Evolutionary conservation across 2,888 invertebrate species (phyloP).

Genomic region (Heliothis peltigera): DNA sequence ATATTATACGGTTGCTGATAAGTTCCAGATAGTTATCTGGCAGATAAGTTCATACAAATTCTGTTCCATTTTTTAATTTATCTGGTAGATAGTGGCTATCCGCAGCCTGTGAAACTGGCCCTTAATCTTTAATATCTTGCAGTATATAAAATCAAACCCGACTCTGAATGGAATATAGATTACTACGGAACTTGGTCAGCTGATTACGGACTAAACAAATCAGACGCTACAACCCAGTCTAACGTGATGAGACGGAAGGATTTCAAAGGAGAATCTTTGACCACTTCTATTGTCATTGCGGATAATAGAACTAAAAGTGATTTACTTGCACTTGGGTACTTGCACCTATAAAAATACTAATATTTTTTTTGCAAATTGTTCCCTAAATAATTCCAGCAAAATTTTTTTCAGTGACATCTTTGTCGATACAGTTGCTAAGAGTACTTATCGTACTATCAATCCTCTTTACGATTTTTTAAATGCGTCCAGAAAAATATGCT

Average conservation of each 20-base stretch:
- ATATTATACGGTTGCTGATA: too few relatives aligned
- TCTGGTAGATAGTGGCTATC: too few relatives aligned
- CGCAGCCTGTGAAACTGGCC: too few relatives aligned
- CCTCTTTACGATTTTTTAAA: conserved; percentile 76
- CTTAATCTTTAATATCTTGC: conserved; percentile 24
- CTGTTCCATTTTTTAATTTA: too few relatives aligned
- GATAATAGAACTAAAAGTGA: conserved; percentile 70
- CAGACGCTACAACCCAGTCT: conserved; percentile 53
- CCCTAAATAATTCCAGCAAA: not conserved
- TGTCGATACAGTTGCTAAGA: conserved; percentile 67
- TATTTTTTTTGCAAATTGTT: not conserved
- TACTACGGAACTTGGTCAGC: conserved; percentile 74
- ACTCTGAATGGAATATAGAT: conserved; percentile 68
- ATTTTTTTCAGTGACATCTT: conserved; percentile 67
- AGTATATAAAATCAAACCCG: conserved; percentile 74
- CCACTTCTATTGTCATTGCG: conserved; percentile 60
- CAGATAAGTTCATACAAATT: too few relatives aligned
- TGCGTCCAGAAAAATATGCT: conserved; percentile 67
- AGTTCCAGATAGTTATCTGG: too few relatives aligned
- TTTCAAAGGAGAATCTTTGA: conserved; percentile 63
- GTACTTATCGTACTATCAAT: conserved; percentile 64
- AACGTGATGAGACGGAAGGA: conserved; percentile 72
- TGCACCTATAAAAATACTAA: not conserved
- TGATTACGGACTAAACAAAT: conserved; percentile 64
- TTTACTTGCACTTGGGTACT: conserved; percentile 68